Percentiles rank a stretch among this genome's conserved stretches.
These are phyloP conservation scores for Forficula auricularia DNA, from an alignment of 1,140 invertebrate genomes.

Conservation along the genomic window DNA sequence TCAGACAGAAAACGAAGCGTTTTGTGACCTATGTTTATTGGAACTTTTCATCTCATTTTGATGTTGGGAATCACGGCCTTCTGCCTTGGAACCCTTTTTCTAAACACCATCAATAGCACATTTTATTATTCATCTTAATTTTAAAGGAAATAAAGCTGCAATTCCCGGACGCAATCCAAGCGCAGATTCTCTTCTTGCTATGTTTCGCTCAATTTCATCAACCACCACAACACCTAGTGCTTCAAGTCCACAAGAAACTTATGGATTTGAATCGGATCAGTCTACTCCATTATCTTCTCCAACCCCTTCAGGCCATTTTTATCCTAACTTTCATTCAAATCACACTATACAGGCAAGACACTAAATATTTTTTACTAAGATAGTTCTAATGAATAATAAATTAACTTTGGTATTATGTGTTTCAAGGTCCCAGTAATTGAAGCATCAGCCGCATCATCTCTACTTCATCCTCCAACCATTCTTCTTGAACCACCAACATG, in stretches of 20 bases:
- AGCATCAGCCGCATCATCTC: conserved; percentile 26
- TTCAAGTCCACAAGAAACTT: conserved; percentile 36
- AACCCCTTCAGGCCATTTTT: background rate
- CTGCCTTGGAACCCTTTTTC: too few species aligned
- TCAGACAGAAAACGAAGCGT: too few species aligned
- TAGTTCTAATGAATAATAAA: too few species aligned
- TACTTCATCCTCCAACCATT: conserved; percentile 45
- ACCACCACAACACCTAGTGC: conserved; percentile 39
- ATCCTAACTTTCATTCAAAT: too few species aligned
- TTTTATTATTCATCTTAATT: background rate
- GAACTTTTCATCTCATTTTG: too few species aligned
- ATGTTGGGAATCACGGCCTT: too few species aligned
- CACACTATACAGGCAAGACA: too few species aligned
- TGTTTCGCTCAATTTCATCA: conserved; percentile 45
- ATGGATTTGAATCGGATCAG: background rate
- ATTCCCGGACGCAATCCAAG: conserved; percentile 24
- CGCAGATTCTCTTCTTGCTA: conserved; percentile 54
- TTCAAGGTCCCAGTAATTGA: conserved; percentile 1
- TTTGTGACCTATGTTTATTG: too few species aligned
- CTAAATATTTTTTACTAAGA: too few species aligned
- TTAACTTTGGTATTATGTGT: too few species aligned
- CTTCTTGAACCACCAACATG: conserved; percentile 44
- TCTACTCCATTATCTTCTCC: conserved; percentile 7
- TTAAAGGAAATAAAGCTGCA: conserved; percentile 14
- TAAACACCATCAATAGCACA: too few species aligned